Base-by-base conservation (phyloP, 2,888 invertebrate species). In the Coleophora flavipennella region DNA sequence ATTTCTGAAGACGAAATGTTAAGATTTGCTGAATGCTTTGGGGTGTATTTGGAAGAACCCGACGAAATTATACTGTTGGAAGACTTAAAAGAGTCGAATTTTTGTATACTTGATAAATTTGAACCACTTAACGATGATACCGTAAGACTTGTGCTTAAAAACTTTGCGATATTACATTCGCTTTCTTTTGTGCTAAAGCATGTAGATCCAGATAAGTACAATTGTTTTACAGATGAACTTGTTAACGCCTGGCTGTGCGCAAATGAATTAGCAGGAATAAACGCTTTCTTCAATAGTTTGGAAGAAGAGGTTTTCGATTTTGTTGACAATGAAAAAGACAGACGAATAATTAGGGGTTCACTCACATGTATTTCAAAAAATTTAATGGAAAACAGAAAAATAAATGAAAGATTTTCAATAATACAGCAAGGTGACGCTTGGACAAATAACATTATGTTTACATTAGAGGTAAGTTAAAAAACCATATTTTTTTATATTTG, bases 61-160 rank as follows among this genome's bases (percentile, higher is more conserved):
- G 38, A 64, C 14, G 68, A 70, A 54, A 48, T 65, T 0, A 53
- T 70, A 13, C 38, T 67, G n/a, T 40, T 70, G 11, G 64, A 67
- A 51, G 69, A 70, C 44, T 44, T 70, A 6, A 50, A 39, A 2
- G 47, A 44, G 1, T 38, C 38, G 6, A 45, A 51, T 26, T 63
- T 50, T 38, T 28, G 39, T 9, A 62, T 65, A 50, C 28, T 61
- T 1, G 54, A 65, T 34, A 55, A 55, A 50, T 48, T 57, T 13
- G 26, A 3, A 1, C 32, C 37, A 11, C 32, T 37, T 3, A 6
- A 8, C 3, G 32, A 31, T 25, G 37, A 14, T 10, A 25, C 25
- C 25, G 43, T 67, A 0, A 57, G 43, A 48, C 36, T 60, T 1
- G 46, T 51, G 1, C 34, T 69, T 0, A 59, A 55, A 40, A 52